A percentile compares a stretch with the other conserved stretches of the same genome.
Evolutionary conservation across 1,140 invertebrate genomes (phyloP).

Genomic region (Ceratoteleas bidentatus): DNA sequence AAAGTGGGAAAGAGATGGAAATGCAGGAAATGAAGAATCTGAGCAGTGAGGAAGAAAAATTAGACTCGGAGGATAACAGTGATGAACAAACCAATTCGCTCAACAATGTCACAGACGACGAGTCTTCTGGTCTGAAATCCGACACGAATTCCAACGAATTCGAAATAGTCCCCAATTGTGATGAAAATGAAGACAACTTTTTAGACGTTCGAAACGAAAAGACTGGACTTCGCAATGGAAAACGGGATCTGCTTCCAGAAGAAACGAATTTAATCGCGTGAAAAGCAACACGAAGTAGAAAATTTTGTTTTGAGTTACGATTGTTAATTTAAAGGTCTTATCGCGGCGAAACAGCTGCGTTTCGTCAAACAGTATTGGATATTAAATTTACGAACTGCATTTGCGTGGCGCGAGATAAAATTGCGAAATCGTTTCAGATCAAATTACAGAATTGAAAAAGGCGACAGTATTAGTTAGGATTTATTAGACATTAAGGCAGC

Average conservation of each 20-base stretch:
- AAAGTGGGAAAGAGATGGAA: slow-evolving; percentile 22
- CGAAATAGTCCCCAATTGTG: slow-evolving; percentile 71
- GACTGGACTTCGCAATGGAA: slow-evolving; percentile 57
- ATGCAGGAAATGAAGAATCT: slow-evolving; percentile 40
- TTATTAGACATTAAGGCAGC: too few species aligned
- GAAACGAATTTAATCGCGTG: slow-evolving; percentile 74
- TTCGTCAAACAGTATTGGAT: background rate
- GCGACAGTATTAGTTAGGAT: too few species aligned
- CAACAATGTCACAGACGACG: slow-evolving; percentile 53
- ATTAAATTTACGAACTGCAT: too few species aligned
- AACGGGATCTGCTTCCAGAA: slow-evolving; percentile 70
- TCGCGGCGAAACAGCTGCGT: background rate
- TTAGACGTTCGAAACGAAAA: slow-evolving; percentile 73
- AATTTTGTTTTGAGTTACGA: background rate
- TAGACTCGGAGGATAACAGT: slow-evolving; percentile 21
- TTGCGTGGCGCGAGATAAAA: too few species aligned
- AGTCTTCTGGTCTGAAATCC: slow-evolving; percentile 63
- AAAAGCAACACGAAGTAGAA: background rate
- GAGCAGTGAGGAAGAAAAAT: slow-evolving; percentile 1
- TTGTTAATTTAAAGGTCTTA: background rate
- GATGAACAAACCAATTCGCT: slow-evolving; percentile 47
- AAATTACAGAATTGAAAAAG: too few species aligned
- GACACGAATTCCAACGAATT: slow-evolving; percentile 72
- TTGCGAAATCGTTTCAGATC: too few species aligned
- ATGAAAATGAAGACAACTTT: slow-evolving; percentile 72